phyloP scores from a whole-genome alignment of 2,113 vertebrate genomes.

The human (Homo sapiens) region DNA sequence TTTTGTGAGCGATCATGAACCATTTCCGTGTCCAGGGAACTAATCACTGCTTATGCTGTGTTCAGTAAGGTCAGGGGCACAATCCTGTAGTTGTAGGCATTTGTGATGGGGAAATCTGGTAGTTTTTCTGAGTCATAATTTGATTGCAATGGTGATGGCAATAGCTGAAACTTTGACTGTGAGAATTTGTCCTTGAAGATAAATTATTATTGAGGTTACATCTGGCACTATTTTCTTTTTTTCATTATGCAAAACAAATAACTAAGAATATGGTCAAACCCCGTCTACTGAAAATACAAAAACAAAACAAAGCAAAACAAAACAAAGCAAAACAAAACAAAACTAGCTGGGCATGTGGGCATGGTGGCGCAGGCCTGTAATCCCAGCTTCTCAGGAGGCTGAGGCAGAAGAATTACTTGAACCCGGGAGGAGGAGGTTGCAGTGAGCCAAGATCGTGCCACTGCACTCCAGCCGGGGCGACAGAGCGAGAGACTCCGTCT shows the following conservation, averaged over 20 bases:
- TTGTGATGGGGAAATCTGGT: background rate
- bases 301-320: too few species aligned
- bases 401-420: too few species aligned
- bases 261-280: background rate
- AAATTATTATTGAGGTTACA: background rate
- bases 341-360: too few species aligned
- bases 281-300: too few species aligned
- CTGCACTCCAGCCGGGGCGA: too few species aligned
- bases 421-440: too few species aligned
- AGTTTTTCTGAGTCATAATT: conserved; percentile 17
- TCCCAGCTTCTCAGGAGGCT: too few species aligned
- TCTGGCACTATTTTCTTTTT: background rate
- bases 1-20: background rate
- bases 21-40: background rate
- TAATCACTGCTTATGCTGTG: background rate
- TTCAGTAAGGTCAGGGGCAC: background rate
- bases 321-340: too few species aligned
- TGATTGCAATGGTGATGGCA: background rate
- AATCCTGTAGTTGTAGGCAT: background rate
- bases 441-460: too few species aligned
- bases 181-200: conserved; percentile 23
- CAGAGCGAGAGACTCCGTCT: too few species aligned
- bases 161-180: background rate
- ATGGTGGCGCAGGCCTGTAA: too few species aligned
- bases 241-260: conserved; percentile 30